Base-by-base conservation (phyloP, 2,888 invertebrate genomes). In the Coelopa pilipes region DNA sequence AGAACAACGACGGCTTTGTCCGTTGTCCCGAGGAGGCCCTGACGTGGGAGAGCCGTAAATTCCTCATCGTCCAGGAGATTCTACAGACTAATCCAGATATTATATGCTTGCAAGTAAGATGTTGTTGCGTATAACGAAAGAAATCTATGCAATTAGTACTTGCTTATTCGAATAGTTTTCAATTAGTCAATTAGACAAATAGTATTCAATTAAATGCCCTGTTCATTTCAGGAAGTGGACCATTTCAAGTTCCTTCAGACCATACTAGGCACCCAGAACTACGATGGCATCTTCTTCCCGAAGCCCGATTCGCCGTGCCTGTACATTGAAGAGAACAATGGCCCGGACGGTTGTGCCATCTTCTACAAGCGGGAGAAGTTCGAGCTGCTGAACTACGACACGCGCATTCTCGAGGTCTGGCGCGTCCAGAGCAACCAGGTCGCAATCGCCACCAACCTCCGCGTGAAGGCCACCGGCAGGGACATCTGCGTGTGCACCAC, bases 251-350 rank as follows among this genome's bases (percentile, higher is more conserved):
- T 92, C 81, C 85, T 94, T 62, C 89, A 91, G 81, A 89, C 89
- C 74, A 88, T 91, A 57, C 85, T 94, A 77, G 89, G 89, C 11
- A 89, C 90, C 0, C 90, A 92, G 83, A 92, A 93, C 24, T 93
- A 92, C 82, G 86, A 87, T 0, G 94, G 94, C 5, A 88, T 91
- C 78, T 94, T 93, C 85, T 91, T 91, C 81, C 92, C 93, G 0
- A 94, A 94, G 86, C 93, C 93, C 0, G 92, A 93, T 81, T 94
- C 93, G 0, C 94, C 94, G 0, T 93, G 93, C 85, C 87, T 93
- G 62, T 93, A 93, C 81, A 90, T 92, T 62, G 89, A 90, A 76
- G 91, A 91, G 77, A 93, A 93, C 82, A 92, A 92, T 80, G 94
- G 94, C 0, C 93, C 94, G 0, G 94, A 94, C 85, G 94, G 94